A percentile compares a stretch with the other conserved stretches of the same genome.
These are phyloP conservation scores for Tortricodes alternella DNA, from an alignment of 2,888 invertebrate species.

Conservation along the genomic window DNA sequence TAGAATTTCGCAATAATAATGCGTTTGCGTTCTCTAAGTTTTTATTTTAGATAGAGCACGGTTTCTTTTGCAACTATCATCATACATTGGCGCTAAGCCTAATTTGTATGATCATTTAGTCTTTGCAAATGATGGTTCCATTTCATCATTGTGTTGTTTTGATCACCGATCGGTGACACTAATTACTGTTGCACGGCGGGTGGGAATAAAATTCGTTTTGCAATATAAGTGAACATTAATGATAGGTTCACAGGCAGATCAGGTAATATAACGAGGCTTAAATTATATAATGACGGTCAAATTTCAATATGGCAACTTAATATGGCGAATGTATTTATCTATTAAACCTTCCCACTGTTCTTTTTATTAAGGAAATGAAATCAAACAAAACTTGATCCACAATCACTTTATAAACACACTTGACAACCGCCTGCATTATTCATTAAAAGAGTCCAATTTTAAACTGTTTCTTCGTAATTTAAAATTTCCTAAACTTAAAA, in stretches of 20 bases:
- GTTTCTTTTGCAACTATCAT: background rate
- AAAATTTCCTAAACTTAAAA: too few species aligned
- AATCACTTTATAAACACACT: background rate
- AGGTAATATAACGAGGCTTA: slow-evolving; percentile 14
- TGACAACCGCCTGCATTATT: background rate
- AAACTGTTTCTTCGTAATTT: too few species aligned
- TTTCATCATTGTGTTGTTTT: slow-evolving; percentile 23
- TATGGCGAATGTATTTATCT: background rate
- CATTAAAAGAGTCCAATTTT: background rate
- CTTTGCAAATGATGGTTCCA: slow-evolving; percentile 7
- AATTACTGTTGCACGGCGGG: slow-evolving; percentile 21
- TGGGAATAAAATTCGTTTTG: slow-evolving; percentile 24
- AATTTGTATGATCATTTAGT: slow-evolving; percentile 2
- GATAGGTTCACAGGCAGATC: slow-evolving; percentile 14
- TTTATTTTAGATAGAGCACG: too few species aligned
- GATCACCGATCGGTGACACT: slow-evolving; percentile 25
- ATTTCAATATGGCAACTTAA: slow-evolving; percentile 12
- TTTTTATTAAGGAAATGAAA: background rate
- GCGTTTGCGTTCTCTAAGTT: too few species aligned
- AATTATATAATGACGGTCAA: slow-evolving; percentile 4
- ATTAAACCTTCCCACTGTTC: background rate
- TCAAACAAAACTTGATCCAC: background rate
- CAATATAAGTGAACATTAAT: slow-evolving; percentile 27
- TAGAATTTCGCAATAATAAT: too few species aligned
- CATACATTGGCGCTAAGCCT: background rate